phyloP scores from a whole-genome alignment of 2,113 vertebrate species.

The Climacteris rufus region DNA sequence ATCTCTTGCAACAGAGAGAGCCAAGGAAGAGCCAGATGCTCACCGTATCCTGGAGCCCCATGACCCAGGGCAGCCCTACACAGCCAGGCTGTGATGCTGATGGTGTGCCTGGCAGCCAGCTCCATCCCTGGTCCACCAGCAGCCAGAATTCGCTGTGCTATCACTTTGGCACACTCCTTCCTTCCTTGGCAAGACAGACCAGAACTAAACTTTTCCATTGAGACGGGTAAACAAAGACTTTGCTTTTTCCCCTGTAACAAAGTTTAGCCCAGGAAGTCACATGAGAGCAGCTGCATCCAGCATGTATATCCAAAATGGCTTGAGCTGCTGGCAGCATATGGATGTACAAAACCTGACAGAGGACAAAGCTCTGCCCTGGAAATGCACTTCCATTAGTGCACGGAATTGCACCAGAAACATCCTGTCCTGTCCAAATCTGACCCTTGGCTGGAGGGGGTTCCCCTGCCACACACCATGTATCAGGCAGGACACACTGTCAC shows the following conservation, averaged over 20 bases:
- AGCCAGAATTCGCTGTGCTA: neutral
- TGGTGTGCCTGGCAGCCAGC: neutral
- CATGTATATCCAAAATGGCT: neutral
- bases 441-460: neutral
- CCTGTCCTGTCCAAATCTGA: neutral
- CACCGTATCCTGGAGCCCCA: neutral
- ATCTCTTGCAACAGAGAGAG: neutral
- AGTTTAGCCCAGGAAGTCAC: slow-evolving; percentile 42
- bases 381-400: neutral
- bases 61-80: neutral
- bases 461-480: neutral
- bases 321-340: rapidly evolving
- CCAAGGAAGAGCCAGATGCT: neutral
- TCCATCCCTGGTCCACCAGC: neutral
- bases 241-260: neutral
- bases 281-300: neutral
- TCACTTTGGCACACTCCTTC: slow-evolving; percentile 47
- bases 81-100: neutral
- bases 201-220: slow-evolving; percentile 57
- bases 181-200: slow-evolving; percentile 15
- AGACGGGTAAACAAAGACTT: slow-evolving; percentile 48
- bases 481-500: neutral
- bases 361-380: neutral
- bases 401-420: neutral
- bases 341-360: neutral